Evolutionary conservation across 2,113 vertebrate genomes (phyloP), one percentile per base, ranked within the genome.

Genomic region (Menidia beryllina): DNA sequence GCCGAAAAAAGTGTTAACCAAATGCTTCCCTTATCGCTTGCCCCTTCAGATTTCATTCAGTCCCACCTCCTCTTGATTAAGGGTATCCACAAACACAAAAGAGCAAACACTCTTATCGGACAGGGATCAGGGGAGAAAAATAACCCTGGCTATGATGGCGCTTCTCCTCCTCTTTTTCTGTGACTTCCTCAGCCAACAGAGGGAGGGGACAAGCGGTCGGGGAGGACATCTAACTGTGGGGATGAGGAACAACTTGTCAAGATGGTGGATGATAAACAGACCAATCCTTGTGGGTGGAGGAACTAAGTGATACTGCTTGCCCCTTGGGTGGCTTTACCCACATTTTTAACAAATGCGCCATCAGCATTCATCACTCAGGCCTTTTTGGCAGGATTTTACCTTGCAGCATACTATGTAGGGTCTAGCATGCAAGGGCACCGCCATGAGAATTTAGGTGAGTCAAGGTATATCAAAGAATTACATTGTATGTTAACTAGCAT

Each of bases 51-150:
- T 79, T n/a, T 82, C 75, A n/a, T 52, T 50, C 58, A 52, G 73
- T 82, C 63, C 78, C 78, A 67, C 85, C 86, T 75, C 43, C 68
- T 79, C 66, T 84, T 90, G 86, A 91, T 89, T 86, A 85, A 85
- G 71, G 77, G 81, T 74, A 54, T 75, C 72, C 69, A 34, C 53
- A 25, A 66, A 83, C 88, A 86, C 84, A 87, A 91, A 89, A 83
- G 80, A 89, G 80, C 88, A 87, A 90, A 89, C 89, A 82, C 63
- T 59, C 83, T 92, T 91, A 89, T 89, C 86, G 82, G 89, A 89
- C 82, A 63, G 62, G 54, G 69, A 82, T 78, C 80, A 51, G 69
- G 55, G 62, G 86, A 89, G 91, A 93, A 90, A 88, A 89, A 92
- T 89, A 83, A 80, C 83, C 80, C 75, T 79, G n/a, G 5, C 49